Evolutionary conservation across 2,797 vertebrate genomes (phyloP).

Genomic region (Sandelia bainsii): DNA sequence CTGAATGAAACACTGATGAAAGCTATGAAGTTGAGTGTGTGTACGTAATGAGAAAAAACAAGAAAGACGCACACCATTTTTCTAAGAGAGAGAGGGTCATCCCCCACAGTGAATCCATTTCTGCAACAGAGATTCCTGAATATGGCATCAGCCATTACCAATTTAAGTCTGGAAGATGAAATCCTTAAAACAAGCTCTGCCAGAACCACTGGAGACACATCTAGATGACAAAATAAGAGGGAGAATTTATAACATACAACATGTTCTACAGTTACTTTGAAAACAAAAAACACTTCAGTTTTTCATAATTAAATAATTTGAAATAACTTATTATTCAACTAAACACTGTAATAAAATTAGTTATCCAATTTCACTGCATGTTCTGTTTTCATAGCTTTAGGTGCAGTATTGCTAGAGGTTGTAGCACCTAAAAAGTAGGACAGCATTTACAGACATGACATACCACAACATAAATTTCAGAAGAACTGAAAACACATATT

Average conservation of each 20-base stretch:
- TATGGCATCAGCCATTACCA: conserved; percentile 90
- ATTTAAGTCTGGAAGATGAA: conserved; percentile 88
- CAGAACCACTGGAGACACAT: conserved; percentile 82
- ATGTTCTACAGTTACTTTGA: too few species aligned
- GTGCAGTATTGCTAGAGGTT: neutral
- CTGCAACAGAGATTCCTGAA: conserved; percentile 89
- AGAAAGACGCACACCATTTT: conserved; percentile 87
- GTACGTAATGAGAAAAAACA: conserved; percentile 18
- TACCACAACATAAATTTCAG: neutral
- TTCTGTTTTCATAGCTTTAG: neutral
- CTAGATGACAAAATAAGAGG: conserved; percentile 69
- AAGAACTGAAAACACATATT: conserved; percentile 1
- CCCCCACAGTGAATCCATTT: conserved; percentile 77
- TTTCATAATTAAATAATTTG: too few species aligned
- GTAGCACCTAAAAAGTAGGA: neutral
- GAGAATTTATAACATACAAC: neutral
- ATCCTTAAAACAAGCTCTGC: conserved; percentile 86
- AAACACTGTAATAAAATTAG: too few species aligned
- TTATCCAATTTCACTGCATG: too few species aligned
- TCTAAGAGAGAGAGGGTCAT: conserved; percentile 87
- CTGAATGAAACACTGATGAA: conserved; percentile 1
- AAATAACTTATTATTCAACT: too few species aligned
- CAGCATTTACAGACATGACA: neutral
- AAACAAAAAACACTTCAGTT: neutral
- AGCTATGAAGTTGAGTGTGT: neutral